Evolutionary conservation across 1,140 invertebrate species (phyloP).

Genomic region (Drosophila neocordata): DNA sequence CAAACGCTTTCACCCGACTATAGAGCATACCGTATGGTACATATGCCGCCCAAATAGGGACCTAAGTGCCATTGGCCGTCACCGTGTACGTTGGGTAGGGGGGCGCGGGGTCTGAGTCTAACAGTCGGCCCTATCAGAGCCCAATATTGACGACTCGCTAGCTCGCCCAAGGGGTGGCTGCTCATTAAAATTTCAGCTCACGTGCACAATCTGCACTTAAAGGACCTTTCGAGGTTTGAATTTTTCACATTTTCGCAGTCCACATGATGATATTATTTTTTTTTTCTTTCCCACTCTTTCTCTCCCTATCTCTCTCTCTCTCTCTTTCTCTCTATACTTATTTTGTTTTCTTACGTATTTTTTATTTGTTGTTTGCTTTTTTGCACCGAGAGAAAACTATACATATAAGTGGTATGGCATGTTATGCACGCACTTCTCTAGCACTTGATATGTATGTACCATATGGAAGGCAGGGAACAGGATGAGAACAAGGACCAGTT

Average conservation of each 20-base stretch:
- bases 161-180: constrained; percentile 3
- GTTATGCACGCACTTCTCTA: constrained; percentile 60
- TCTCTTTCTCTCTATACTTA: too few species aligned
- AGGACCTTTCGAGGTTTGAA: constrained; percentile 76
- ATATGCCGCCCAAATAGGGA: constrained; percentile 35
- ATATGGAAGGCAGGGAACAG: too few species aligned
- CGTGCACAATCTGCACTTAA: constrained; percentile 77
- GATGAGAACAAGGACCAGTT: background rate
- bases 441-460: constrained; percentile 11
- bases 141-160: constrained; percentile 6
- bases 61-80: constrained; percentile 42
- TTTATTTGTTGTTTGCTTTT: background rate
- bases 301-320: background rate
- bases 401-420: constrained; percentile 55
- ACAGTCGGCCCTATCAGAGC: constrained; percentile 41
- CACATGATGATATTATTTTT: constrained; percentile 41
- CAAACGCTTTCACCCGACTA: constrained; percentile 58
- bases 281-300: background rate
- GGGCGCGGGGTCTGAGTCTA: background rate
- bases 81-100: background rate
- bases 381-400: constrained; percentile 41
- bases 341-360: background rate
- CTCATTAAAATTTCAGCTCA: constrained; percentile 77
- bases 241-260: constrained; percentile 70
- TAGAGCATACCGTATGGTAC: constrained; percentile 33